These are phyloP conservation scores for Menidia menidia DNA, from an alignment of 2,797 vertebrate species.

Conservation along the genomic window DNA sequence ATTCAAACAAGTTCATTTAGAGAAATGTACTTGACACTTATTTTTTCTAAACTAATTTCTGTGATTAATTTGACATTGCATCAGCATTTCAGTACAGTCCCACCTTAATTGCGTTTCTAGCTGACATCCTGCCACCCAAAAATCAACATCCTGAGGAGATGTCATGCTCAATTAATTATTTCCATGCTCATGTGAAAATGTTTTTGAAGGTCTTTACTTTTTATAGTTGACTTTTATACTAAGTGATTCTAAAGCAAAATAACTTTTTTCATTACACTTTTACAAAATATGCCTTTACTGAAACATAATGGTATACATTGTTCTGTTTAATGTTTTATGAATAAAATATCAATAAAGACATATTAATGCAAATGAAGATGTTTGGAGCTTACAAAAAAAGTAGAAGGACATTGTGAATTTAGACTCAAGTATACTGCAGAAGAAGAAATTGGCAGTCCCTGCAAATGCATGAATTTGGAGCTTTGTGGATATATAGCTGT, in stretches of 20 bases:
- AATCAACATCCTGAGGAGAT: not conserved
- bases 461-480: too few species aligned
- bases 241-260: not conserved
- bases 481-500: too few species aligned
- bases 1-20: not conserved
- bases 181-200: not conserved
- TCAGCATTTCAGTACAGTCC: not conserved
- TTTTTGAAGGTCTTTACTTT: not conserved
- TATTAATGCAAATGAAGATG: too few species aligned
- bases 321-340: too few species aligned
- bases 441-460: too few species aligned
- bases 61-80: constrained; percentile 11
- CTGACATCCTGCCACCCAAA: constrained; percentile 5
- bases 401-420: too few species aligned
- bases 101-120: constrained; percentile 8
- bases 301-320: too few species aligned
- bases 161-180: not conserved
- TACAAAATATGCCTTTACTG: too few species aligned
- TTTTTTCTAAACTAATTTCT: constrained; percentile 19
- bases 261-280: not conserved
- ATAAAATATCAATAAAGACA: too few species aligned
- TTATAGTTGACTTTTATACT: not conserved
- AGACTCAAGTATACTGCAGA: too few species aligned
- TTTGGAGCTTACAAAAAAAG: too few species aligned
- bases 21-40: constrained; percentile 5